A percentile compares a stretch with the other conserved stretches of the same genome.
These are phyloP conservation scores for Barypeithes pellucidus DNA, from an alignment of 2,888 invertebrate genomes.

Conservation along the genomic window DNA sequence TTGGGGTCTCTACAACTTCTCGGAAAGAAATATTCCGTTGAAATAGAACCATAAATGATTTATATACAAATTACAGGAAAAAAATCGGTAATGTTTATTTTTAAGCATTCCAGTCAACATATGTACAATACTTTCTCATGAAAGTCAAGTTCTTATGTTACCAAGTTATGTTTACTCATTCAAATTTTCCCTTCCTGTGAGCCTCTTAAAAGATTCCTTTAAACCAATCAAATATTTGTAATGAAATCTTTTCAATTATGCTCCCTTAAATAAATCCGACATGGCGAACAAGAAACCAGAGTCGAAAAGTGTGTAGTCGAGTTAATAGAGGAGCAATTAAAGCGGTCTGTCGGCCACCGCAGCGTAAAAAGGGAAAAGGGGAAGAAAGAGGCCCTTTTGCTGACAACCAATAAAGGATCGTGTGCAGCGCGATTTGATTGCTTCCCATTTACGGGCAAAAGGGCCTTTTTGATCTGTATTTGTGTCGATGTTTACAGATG, in stretches of 20 bases:
- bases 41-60: too few relatives aligned
- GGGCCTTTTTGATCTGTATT: slow-evolving; percentile 6
- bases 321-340: slow-evolving; percentile 24
- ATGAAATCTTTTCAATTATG: background rate
- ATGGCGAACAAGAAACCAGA: slow-evolving; percentile 3
- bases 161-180: too few relatives aligned
- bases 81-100: too few relatives aligned
- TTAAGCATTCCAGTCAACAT: too few relatives aligned
- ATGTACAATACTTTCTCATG: too few relatives aligned
- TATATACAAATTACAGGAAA: too few relatives aligned
- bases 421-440: slow-evolving; percentile 24
- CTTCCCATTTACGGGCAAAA: slow-evolving; percentile 6
- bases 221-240: background rate
- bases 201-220: background rate
- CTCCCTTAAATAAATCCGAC: slow-evolving; percentile 3
- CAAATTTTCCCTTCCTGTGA: too few relatives aligned
- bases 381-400: background rate
- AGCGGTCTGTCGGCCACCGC: background rate
- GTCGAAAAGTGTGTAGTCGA: slow-evolving; percentile 1
- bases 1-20: too few relatives aligned
- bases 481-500: slow-evolving; percentile 13
- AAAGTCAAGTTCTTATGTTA: too few relatives aligned
- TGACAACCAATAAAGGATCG: slow-evolving; percentile 26
- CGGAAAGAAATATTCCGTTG: too few relatives aligned
- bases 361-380: slow-evolving; percentile 3